Base-by-base conservation (phyloP, 2,113 vertebrate species). In the Lagopus leucura region DNA sequence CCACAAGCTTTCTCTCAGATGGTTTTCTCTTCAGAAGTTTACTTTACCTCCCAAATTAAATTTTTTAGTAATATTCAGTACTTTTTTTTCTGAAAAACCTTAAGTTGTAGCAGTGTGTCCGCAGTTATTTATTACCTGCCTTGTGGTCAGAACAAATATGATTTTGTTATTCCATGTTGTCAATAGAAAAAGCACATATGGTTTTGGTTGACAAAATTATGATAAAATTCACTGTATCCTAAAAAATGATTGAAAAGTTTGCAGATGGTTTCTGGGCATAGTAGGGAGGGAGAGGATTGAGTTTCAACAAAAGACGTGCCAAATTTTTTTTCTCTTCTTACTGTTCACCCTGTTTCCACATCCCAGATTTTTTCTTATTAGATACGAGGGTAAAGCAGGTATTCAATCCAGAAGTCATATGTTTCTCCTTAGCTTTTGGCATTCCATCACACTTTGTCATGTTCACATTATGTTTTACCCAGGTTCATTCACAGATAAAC, bases 201-300 rank as follows among this genome's bases (percentile, higher is more conserved):
- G 97, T 98, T 98, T 95, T 94, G 95, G 94, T 98, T 97, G 97
- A 96, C 94, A 97, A 97, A 98, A 98, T 97, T 97, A 97, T 97
- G 97, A 97, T 97, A 98, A 98, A 98, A 98, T 97, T 98, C 98
- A 97, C 97, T 97, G 97, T 97, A 97, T 97, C 97, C 97, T 98
- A 96, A 92, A 97, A 97, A 96, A 95, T 97, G 97, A 97, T 97
- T 98, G 97, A 98, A 98, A 98, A 97, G 96, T 97, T 98, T 98
- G 98, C 97, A 97, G 97, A 97, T 96, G 95, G 94, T 95, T 97
- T 94, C 83, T 95, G 97, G 96, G 97, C 95, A 95, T 83, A 71
- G 47, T 5, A 57, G 66, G 84, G 88, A 83, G 82, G 52, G 67
- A 86, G 79, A 63, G 58, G 96, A 96, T 97, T 97, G 95, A 90